A percentile compares a stretch with the other conserved stretches of the same genome.
phyloP scores from a whole-genome alignment of 2,888 invertebrate genomes.

The Phyto melanocephala region DNA sequence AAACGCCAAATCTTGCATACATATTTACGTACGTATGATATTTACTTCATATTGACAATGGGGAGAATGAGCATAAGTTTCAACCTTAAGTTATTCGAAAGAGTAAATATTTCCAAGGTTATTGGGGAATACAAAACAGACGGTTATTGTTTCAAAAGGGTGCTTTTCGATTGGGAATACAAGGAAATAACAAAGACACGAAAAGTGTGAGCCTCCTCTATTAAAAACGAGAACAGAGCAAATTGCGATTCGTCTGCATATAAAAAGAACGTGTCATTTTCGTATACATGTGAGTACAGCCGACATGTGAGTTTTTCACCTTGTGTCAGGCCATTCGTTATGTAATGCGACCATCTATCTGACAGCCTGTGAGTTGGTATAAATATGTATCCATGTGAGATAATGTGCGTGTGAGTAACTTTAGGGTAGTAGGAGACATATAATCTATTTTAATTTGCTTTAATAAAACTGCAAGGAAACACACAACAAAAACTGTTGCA shows the following conservation, averaged over 20 bases:
- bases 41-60: too few relatives aligned
- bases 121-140: slow-evolving; percentile 20
- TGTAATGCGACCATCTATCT: neutral
- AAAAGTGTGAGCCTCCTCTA: neutral
- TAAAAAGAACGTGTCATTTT: neutral
- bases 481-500: slow-evolving; percentile 16
- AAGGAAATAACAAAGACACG: too few relatives aligned
- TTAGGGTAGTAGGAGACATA: neutral
- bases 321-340: neutral
- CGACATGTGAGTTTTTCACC: neutral
- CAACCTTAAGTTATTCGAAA: neutral
- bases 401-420: neutral
- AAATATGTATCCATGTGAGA: too few relatives aligned
- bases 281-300: neutral
- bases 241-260: slow-evolving; percentile 39
- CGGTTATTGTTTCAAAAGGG: slow-evolving; percentile 5
- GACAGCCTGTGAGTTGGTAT: too few relatives aligned
- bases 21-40: neutral
- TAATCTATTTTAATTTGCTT: slow-evolving; percentile 23
- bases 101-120: neutral
- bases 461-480: neutral
- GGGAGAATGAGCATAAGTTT: neutral
- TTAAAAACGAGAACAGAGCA: neutral
- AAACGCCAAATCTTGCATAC: neutral
- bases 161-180: neutral